These are phyloP conservation scores for Aphelenchoides avenae DNA, from an alignment of 1,140 invertebrate species.

Conservation along the genomic window DNA sequence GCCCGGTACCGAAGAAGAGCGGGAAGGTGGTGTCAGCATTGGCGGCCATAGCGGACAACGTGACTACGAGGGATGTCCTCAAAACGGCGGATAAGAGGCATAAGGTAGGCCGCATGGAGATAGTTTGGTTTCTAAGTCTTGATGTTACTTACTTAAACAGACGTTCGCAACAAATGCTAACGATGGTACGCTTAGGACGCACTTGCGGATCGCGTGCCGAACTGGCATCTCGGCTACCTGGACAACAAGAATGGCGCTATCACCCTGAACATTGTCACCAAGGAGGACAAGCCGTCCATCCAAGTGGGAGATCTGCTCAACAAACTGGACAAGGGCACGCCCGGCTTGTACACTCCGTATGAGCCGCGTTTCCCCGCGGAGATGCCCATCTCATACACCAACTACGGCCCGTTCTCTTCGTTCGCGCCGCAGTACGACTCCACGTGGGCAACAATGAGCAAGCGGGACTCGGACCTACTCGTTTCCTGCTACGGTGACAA, in stretches of 20 bases:
- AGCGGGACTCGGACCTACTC: conserved; percentile 86
- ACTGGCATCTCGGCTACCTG: conserved; percentile 36
- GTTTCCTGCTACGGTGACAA: conserved; percentile 85
- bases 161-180: conserved; percentile 2
- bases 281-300: conserved; percentile 2
- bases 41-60: conserved; percentile 23
- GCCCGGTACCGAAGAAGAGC: not conserved
- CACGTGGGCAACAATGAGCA: conserved; percentile 84
- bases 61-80: conserved; percentile 10
- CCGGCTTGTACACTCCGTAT: conserved; percentile 19
- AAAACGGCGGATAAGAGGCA: conserved; percentile 9
- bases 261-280: conserved; percentile 27
- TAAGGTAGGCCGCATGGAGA: conserved; percentile 5
- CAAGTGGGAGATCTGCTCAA: conserved; percentile 37
- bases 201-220: conserved; percentile 25
- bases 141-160: not conserved
- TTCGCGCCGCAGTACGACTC: conserved; percentile 92
- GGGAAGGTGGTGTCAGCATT: not conserved
- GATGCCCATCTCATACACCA: conserved; percentile 62
- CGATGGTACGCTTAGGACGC: conserved; percentile 16
- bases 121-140: conserved; percentile 1
- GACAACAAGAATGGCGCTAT: conserved; percentile 38
- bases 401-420: conserved; percentile 88
- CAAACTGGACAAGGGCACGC: conserved; percentile 25
- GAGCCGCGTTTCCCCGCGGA: conserved; percentile 24